A percentile compares a stretch with the other conserved stretches of the same genome.
phyloP scores from a whole-genome alignment of 2,888 invertebrate species.

The Polyommatus iphigenia region DNA sequence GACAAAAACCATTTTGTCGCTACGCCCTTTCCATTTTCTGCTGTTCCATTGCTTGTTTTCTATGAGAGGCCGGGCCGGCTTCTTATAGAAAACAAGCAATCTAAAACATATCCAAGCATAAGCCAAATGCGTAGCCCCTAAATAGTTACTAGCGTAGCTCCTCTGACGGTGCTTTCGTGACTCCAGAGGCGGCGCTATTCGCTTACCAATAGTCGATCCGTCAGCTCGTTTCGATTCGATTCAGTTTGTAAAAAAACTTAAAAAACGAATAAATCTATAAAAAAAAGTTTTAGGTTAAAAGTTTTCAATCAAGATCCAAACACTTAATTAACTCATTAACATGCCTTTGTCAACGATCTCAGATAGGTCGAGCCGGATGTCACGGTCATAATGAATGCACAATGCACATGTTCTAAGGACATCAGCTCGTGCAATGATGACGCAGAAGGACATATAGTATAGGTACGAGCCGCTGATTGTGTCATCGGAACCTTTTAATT shows the following conservation, averaged over 20 bases:
- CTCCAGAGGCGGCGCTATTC: background rate
- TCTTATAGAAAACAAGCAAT: no score
- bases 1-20: no score
- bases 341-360: background rate
- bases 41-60: no score
- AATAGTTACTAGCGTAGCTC: no score
- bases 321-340: background rate
- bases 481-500: constrained; percentile 64
- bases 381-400: background rate
- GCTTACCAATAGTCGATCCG: no score
- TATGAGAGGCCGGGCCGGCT: no score
- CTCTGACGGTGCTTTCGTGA: background rate
- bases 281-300: background rate
- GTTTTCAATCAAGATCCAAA: background rate
- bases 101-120: no score
- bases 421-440: constrained; percentile 18
- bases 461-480: background rate
- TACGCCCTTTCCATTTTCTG: no score
- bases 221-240: no score
- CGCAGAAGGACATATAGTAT: background rate
- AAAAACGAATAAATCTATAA: no score
- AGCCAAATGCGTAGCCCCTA: no score
- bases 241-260: no score
- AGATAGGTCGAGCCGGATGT: background rate
- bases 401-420: background rate